phyloP scores from a whole-genome alignment of 1,140 invertebrate genomes.

The Drosophila gunungcola region DNA sequence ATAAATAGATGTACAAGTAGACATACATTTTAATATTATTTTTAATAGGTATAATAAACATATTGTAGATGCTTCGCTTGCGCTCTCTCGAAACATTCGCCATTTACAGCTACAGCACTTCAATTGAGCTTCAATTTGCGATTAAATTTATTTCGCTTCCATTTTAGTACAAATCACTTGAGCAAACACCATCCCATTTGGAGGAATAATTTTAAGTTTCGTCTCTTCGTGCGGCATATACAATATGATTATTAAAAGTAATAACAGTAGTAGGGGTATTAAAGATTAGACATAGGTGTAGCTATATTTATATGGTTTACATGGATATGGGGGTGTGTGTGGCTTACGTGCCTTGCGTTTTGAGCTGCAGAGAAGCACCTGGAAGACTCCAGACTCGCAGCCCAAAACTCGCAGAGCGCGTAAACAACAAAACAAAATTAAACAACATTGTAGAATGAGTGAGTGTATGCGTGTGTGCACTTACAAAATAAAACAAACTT shows the following conservation, averaged over 20 bases:
- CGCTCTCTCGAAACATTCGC: conserved; percentile 11
- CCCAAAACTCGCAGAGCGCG: conserved; percentile 54
- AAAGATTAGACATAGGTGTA: conserved; percentile 41
- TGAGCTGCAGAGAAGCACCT: conserved; percentile 44
- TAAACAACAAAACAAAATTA: conserved; percentile 55
- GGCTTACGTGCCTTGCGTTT: conserved; percentile 62
- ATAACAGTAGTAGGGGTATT: conserved; percentile 59
- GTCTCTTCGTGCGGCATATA: conserved; percentile 34
- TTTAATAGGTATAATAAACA: conserved; percentile 65
- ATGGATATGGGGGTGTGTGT: conserved; percentile 20
- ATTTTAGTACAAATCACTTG: conserved; percentile 57
- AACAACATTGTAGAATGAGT: conserved; percentile 58
- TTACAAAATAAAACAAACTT: conserved; percentile 73
- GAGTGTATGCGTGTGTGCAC: conserved; percentile 35
- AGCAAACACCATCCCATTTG: conserved; percentile 55
- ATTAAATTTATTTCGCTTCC: conserved; percentile 31
- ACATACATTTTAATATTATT: conserved; percentile 52
- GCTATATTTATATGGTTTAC: conserved; percentile 32
- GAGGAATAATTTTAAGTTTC: conserved; percentile 40
- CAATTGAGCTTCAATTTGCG: conserved; percentile 15
- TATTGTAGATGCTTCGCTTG: conserved; percentile 42
- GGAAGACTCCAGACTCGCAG: conserved; percentile 65
- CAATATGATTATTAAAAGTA: conserved; percentile 57
- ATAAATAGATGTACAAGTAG: conserved; percentile 64
- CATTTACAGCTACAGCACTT: conserved; percentile 50